Percentiles rank a stretch among this genome's conserved stretches.
phyloP scores from a whole-genome alignment of 1,140 invertebrate species.

The Vollenhovia emeryi region DNA sequence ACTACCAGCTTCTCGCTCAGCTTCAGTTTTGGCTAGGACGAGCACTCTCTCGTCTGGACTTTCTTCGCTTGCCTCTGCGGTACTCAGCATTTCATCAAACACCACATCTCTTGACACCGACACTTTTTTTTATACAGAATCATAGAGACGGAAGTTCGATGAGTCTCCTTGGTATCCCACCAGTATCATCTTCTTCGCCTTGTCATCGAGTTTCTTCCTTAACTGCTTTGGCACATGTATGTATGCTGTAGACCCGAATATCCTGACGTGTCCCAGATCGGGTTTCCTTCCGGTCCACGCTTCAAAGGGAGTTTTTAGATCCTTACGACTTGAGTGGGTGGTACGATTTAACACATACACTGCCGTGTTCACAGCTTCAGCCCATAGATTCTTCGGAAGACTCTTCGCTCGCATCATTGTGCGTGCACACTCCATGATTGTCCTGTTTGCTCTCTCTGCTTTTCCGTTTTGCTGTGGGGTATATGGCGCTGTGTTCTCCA shows the following conservation, averaged over 20 bases:
- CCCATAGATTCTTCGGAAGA: too few relatives aligned
- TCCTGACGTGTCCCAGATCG: conserved; percentile 71
- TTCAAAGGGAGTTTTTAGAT: conserved; percentile 66
- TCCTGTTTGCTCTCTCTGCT: too few relatives aligned
- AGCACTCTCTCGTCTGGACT: not conserved
- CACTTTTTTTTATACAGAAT: not conserved
- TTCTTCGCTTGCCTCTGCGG: not conserved
- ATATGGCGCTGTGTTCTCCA: too few relatives aligned
- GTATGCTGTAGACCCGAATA: conserved; percentile 79
- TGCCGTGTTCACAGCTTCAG: too few relatives aligned
- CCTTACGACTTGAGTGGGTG: too few relatives aligned
- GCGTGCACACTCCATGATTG: too few relatives aligned
- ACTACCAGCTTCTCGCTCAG: not conserved
- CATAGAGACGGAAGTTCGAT: conserved; percentile 79
- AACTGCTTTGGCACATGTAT: conserved; percentile 75
- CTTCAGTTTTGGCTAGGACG: not conserved
- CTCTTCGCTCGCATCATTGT: too few relatives aligned
- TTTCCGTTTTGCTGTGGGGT: too few relatives aligned
- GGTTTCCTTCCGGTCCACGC: conserved; percentile 58
- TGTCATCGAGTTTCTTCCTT: conserved; percentile 75
- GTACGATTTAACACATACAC: too few relatives aligned
- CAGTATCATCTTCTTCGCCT: conserved; percentile 77
- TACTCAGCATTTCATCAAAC: conserved; percentile 34
- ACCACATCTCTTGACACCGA: conserved; percentile 16
- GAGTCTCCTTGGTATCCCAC: conserved; percentile 81